Evolutionary conservation across 1,140 invertebrate species (phyloP), one percentile per base, ranked within the genome.

Genomic region (Gonioctena quinquepunctata): DNA sequence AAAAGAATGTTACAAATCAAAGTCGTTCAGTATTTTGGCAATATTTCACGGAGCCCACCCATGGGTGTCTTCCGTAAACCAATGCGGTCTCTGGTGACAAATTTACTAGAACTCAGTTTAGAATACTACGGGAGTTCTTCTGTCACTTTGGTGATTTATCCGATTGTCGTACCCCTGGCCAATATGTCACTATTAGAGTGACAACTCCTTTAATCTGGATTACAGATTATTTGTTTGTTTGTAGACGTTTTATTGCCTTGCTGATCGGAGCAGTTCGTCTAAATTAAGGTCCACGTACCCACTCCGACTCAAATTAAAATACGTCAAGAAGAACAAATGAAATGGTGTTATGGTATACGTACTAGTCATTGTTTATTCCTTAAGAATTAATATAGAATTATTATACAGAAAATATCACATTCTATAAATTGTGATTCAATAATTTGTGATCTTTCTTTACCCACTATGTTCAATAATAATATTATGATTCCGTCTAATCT

Each of bases 141-240:
- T 42, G 59, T 61, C 59, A 61, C 63, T 50, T 42, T 42, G 56
- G 65, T 75, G 73, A 75, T 75, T 73, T 75, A 75, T 72, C 65
- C 70, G 66, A 56, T 22, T 63, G 49, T 61, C 63, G 71, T 73
- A 49, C 59, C 71, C 74, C 66, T 48, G 68, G 25, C 74, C 72
- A 71, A 76, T 76, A 76, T 71, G 74, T 76, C 74, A 76, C 72
- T 65, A 76, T 76, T 76, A 76, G 64, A 57, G 59, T 70, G 74
- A 76, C 74, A 76, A 71, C 69, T 74, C 49, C 74, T 73, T 74
- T 76, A 76, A 76, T 76, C 74, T 74, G 74, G 74, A 74, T 76
- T 76, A 76, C 65, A 60, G 48, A 69, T 76, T 76, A 76, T 76
- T 76, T 76, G 74, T 74, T 76, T 76, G 74, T 69, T 71, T 56